Evolutionary conservation across 1,140 invertebrate genomes (phyloP), one percentile per base, ranked within the genome.

Genomic region (Drosophila kurseongensis): DNA sequence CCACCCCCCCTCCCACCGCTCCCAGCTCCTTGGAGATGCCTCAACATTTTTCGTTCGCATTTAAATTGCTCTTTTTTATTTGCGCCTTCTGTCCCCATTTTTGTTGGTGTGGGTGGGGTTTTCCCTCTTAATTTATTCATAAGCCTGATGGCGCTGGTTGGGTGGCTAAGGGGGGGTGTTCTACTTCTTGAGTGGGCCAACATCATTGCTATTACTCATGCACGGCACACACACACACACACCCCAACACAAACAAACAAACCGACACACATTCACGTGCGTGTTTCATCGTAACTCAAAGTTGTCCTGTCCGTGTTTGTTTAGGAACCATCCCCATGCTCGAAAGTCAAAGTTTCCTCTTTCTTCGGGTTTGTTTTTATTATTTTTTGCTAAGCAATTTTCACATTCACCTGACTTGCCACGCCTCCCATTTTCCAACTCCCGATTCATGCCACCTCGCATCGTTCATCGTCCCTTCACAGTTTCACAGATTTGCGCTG

Each of bases 161-260:
- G 58, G 62, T 36, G 71, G 63, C 4, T 35, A 16, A 1, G 48
- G 68, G 32, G 50, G 12, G 13, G 23, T 29, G 57, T 51, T 74
- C 61, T 44, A 77, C 65, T 69, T 78, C 79, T 86, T 83, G 75
- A 86, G 84, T 83, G 79, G 79, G 81, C 75, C 83, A 88, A 89
- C 83, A 89, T 83, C 83, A 88, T 88, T 89, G 83, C 83, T 88
- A 88, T 86, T 83, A 83, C 84, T 88, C 83, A 88, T 83, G 75
- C 80, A 75, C 58, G 51, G 56, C 73, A 80, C 73, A 67, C 68
- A 68, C 55, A 55, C 57, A 58, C 32, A 44, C 52, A 27, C n/a
- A 58, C n/a, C 29, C 56, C 27, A 63, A 41, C 44, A 66, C 59
- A 51, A 45, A 50, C 36, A 35, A 14, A 42, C 38, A 74, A 29